These are phyloP conservation scores for Capromys pilorides DNA, from an alignment of 2,797 vertebrate species.

Conservation along the genomic window DNA sequence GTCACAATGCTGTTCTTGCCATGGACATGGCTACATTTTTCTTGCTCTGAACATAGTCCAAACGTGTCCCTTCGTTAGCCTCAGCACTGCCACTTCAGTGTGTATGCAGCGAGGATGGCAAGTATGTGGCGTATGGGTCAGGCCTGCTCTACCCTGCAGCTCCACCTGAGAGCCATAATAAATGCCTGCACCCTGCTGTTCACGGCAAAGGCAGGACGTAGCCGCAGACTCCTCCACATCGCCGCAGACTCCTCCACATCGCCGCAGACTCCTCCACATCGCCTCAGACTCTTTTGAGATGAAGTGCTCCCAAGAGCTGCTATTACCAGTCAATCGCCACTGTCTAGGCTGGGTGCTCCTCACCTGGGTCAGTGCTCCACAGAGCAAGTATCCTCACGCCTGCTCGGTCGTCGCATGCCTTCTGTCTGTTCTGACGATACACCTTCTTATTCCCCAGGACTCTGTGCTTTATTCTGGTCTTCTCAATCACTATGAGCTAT, in stretches of 20 bases:
- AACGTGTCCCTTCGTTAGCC: neutral
- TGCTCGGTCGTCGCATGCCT: neutral
- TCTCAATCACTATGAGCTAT: neutral
- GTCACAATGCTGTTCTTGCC: neutral
- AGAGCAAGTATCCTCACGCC: neutral
- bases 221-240: neutral
- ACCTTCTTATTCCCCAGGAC: neutral
- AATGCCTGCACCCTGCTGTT: neutral
- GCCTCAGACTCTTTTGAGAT: neutral
- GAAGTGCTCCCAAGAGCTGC: neutral
- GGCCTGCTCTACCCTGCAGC: neutral
- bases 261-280: neutral
- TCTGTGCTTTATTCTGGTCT: neutral
- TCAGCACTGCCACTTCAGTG: neutral
- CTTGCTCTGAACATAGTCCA: neutral
- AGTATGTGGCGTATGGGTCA: neutral
- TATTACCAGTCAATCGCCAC: neutral
- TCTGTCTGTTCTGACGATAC: neutral
- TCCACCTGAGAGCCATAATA: neutral
- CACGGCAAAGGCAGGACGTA: neutral
- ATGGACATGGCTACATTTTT: neutral
- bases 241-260: neutral
- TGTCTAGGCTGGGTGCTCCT: neutral
- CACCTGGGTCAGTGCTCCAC: neutral
- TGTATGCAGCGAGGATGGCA: neutral